Base-by-base conservation (phyloP, 2,888 invertebrate genomes). In the Patella pellucida region DNA sequence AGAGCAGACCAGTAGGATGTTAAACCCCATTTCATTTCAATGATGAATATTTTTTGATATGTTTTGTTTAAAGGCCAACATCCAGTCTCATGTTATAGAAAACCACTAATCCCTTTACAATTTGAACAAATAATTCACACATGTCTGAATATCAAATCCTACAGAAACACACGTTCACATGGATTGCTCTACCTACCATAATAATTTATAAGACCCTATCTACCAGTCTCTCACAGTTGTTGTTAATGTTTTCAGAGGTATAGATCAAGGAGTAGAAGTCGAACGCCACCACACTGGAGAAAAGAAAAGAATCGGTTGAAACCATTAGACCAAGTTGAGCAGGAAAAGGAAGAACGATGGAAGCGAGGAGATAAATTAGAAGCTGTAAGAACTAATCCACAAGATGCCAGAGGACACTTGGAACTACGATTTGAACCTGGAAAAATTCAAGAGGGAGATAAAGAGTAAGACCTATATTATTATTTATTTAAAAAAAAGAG, bases 211-310 rank as follows among this genome's bases (percentile, higher is more conserved):
- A 41, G 9, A 41, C 41, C 41, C 41, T 41, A 7, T 41, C 41
- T 41, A 41, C 9, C 41, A 41, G 9, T 41, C 41, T 41, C 41
- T 41, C 41, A 41, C 41, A 7, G 41, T 41, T 9, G 41, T 31
- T 14, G 16, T 31, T 69, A 0, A 41, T 62, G 41, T 15, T 71
- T 71, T 68, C 73, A 79, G 79, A 75, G 83, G n/a, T 84, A 76
- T 67, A 79, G 79, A 19, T 76, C 76, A 19, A 72, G 95, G 16
- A 96, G 96, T 77, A 94, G 96, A 74, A 97, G 97, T 86, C 94
- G 94, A 51, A 98, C 98, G 1, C 98, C 98, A 14, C 96, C 97
- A 11, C 97, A 98, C 91, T 98, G 98, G 98, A 94, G 95, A 68
- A 81, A 79, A 69, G 83, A 85, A 71, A 77, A 84, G 74, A 74